A percentile compares a stretch with the other conserved stretches of the same genome.
phyloP scores from a whole-genome alignment of 2,888 invertebrate genomes.

The Tenthredo notha region DNA sequence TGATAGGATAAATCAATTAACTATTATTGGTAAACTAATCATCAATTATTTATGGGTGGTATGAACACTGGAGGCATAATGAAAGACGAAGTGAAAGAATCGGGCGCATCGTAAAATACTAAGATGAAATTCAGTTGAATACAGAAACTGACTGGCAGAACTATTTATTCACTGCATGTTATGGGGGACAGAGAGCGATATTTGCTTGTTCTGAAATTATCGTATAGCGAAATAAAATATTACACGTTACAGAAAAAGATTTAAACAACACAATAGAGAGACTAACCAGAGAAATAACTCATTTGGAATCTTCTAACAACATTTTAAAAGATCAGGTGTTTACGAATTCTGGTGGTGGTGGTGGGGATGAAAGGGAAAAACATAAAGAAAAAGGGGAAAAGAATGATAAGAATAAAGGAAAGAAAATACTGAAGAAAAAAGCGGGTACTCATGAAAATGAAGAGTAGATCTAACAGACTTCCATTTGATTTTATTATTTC shows the following conservation, averaged over 20 bases:
- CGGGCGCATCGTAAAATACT: not conserved
- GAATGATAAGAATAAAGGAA: slow-evolving; percentile 66
- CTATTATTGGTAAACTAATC: slow-evolving; percentile 80
- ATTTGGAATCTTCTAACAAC: slow-evolving; percentile 76
- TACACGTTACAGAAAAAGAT: slow-evolving; percentile 78
- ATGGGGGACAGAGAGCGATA: not conserved
- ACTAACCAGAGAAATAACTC: slow-evolving; percentile 78
- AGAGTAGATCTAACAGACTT: not conserved
- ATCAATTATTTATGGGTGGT: not conserved
- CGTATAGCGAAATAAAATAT: slow-evolving; percentile 23
- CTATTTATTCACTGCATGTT: slow-evolving; percentile 1
- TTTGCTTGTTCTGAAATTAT: not conserved
- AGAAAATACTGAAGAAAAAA: slow-evolving; percentile 60
- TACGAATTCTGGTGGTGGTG: slow-evolving; percentile 53
- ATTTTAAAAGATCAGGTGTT: slow-evolving; percentile 63
- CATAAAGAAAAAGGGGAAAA: slow-evolving; percentile 63
- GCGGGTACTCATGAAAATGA: slow-evolving; percentile 58
- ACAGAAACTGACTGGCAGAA: not conserved
- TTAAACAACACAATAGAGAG: slow-evolving; percentile 80
- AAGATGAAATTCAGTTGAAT: not conserved
- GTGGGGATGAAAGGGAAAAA: slow-evolving; percentile 57
- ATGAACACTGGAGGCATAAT: not conserved
- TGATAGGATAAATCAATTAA: slow-evolving; percentile 82
- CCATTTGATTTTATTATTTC: not conserved
- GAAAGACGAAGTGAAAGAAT: not conserved